These are phyloP conservation scores for Himalopsyche tibetana DNA, from an alignment of 2,888 invertebrate genomes.

Conservation along the genomic window DNA sequence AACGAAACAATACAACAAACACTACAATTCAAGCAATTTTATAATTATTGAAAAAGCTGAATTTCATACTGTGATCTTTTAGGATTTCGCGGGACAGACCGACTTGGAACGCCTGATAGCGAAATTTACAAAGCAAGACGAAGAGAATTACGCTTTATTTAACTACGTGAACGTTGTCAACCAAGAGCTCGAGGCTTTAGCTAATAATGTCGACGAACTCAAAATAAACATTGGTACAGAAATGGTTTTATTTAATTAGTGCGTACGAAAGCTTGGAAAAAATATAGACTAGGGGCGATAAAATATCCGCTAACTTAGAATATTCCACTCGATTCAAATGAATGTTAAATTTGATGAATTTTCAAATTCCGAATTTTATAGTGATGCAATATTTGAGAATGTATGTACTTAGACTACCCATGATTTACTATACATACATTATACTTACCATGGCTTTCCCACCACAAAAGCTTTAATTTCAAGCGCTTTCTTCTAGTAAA, in stretches of 20 bases:
- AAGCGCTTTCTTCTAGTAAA: no score
- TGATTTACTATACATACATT: no score
- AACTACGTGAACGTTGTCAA: slow-evolving; percentile 94
- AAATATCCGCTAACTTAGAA: no score
- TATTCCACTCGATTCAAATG: no score
- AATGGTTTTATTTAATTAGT: not conserved
- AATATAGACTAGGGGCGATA: slow-evolving; percentile 54
- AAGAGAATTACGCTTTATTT: slow-evolving; percentile 94
- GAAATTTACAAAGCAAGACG: slow-evolving; percentile 89
- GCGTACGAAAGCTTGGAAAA: not conserved
- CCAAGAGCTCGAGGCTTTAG: slow-evolving; percentile 86
- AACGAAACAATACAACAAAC: not conserved
- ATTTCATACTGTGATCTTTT: slow-evolving; percentile 45
- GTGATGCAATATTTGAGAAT: no score
- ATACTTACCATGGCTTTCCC: no score
- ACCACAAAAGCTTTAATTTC: no score
- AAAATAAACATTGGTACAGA: slow-evolving; percentile 79
- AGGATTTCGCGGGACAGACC: slow-evolving; percentile 80
- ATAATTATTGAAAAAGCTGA: not conserved
- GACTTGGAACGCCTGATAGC: slow-evolving; percentile 82
- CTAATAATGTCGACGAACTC: slow-evolving; percentile 81
- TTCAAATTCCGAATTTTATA: no score
- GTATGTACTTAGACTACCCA: no score
- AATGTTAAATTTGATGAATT: no score
- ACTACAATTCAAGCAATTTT: not conserved